Percentiles rank a stretch among this genome's conserved stretches.
Evolutionary conservation across 2,113 vertebrate species (phyloP).

Genomic region (Oenanthe oenanthe): DNA sequence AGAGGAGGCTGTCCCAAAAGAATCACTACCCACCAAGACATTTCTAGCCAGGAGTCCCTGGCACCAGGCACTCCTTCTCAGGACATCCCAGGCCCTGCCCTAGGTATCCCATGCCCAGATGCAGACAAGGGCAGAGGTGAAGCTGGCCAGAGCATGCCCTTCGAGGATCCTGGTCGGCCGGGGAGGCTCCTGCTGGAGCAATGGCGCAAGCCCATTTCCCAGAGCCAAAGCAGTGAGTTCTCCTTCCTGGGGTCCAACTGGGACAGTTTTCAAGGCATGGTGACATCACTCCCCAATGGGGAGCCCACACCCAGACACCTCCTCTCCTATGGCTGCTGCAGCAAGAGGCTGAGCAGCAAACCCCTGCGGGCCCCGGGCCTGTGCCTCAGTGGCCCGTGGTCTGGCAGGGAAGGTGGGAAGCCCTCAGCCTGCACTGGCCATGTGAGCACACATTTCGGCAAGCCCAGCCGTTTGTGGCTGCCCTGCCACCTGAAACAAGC

Average conservation of each 20-base stretch:
- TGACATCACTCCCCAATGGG: slow-evolving; percentile 82
- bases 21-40: neutral
- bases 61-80: neutral
- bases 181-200: slow-evolving; percentile 68
- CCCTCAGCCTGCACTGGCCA: slow-evolving; percentile 60
- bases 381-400: slow-evolving; percentile 72
- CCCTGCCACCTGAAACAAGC: slow-evolving; percentile 75
- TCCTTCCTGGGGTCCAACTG: slow-evolving; percentile 88
- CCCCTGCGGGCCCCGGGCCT: slow-evolving; percentile 78
- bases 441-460: neutral
- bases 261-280: slow-evolving; percentile 92
- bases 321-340: slow-evolving; percentile 82
- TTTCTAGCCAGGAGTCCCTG: slow-evolving; percentile 30
- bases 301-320: slow-evolving; percentile 75
- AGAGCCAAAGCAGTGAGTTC: slow-evolving; percentile 88
- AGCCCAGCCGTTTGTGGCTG: slow-evolving; percentile 62
- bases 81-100: neutral
- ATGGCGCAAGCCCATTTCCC: slow-evolving; percentile 79
- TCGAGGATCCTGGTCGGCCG: slow-evolving; percentile 40
- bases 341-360: slow-evolving; percentile 81
- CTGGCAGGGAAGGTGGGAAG: slow-evolving; percentile 71
- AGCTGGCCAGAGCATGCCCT: neutral
- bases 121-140: slow-evolving; percentile 40
- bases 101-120: neutral
- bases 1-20: slow-evolving; percentile 25